Base-by-base conservation (phyloP, 2,797 vertebrate species). In the Syngnathus rostellatus region DNA sequence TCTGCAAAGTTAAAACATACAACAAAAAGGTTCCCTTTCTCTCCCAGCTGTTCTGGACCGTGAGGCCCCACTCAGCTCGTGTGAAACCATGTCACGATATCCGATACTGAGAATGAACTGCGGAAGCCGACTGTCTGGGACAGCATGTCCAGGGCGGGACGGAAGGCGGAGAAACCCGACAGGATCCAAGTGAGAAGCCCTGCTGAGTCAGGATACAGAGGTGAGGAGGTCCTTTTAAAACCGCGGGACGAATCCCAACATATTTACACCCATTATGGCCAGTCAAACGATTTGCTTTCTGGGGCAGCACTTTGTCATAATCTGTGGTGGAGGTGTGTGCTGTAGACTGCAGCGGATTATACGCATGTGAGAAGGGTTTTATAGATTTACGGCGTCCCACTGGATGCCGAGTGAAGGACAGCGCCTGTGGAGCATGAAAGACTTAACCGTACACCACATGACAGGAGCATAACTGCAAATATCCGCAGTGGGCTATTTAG, bases 1-100 rank as follows among this genome's bases (percentile, higher is more conserved):
- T 80, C 63, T 70, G 73, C 68, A 72, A 79, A 81, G 72, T 80
- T 75, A 71, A 68, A 57, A 53, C 60, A 7, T 50, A 43, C 10
- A 43, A 43, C 10, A 64, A 76, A 81, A 79, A 68, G 54, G 21
- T 46, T 23, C 62, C 60, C 67, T 69, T 63, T 55, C 54, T 68
- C 70, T 66, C 62, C 12, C 62, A 48, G 65, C 71, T 69, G 53
- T 69, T 50, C 46, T 19, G 16, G 23, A 19, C 64, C n/a, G 75
- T 76, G 69, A 76, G 21, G 5, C 0, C 63, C n/a, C 21, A 38
- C 25, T 58, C 55, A 60, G 25, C 67, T 65, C 10, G 11, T 71
- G 62, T 73, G 66, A 66, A 65, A 66, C 75, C 10, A 71, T 67
- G 72, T 64, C 46, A 59, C 51, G 41, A n/a, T 69, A 55, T 72